A percentile compares a stretch with the other conserved stretches of the same genome.
These are phyloP conservation scores for Callopanchax toddi DNA, from an alignment of 2,113 vertebrate genomes.

Conservation along the genomic window DNA sequence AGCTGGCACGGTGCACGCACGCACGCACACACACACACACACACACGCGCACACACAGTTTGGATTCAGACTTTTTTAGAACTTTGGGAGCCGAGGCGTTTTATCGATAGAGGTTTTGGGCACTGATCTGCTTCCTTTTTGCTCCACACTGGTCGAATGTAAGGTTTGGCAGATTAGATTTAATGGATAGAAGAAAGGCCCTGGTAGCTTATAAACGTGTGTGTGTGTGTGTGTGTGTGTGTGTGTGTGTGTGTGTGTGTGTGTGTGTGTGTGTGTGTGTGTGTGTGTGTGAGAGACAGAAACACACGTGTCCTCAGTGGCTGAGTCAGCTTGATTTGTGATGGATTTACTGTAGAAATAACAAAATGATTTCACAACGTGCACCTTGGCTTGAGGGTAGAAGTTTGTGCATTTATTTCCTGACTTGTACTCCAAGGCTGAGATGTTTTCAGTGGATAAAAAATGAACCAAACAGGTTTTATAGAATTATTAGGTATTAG, in stretches of 20 bases:
- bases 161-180: slow-evolving; percentile 44
- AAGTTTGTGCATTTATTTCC: too few species aligned
- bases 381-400: background rate
- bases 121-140: slow-evolving; percentile 40
- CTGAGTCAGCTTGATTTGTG: slow-evolving; percentile 34
- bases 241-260: background rate
- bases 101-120: slow-evolving; percentile 45
- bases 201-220: slow-evolving; percentile 37
- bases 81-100: slow-evolving; percentile 29
- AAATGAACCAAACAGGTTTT: too few species aligned
- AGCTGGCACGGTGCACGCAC: slow-evolving; percentile 30
- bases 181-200: slow-evolving; percentile 28
- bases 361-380: background rate
- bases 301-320: slow-evolving; percentile 23
- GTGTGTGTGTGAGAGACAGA: background rate
- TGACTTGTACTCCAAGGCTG: too few species aligned
- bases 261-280: slow-evolving; percentile 20
- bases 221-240: slow-evolving; percentile 25
- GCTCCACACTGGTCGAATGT: slow-evolving; percentile 36
- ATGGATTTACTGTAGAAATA: slow-evolving; percentile 28
- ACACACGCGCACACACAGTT: slow-evolving; percentile 15
- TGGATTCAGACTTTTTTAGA: slow-evolving; percentile 6
- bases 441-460: too few species aligned
- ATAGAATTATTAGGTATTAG: too few species aligned
- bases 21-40: background rate